A percentile compares a stretch with the other conserved stretches of the same genome.
phyloP scores from a whole-genome alignment of 1,140 invertebrate species.

The Cryptotermes secundus region DNA sequence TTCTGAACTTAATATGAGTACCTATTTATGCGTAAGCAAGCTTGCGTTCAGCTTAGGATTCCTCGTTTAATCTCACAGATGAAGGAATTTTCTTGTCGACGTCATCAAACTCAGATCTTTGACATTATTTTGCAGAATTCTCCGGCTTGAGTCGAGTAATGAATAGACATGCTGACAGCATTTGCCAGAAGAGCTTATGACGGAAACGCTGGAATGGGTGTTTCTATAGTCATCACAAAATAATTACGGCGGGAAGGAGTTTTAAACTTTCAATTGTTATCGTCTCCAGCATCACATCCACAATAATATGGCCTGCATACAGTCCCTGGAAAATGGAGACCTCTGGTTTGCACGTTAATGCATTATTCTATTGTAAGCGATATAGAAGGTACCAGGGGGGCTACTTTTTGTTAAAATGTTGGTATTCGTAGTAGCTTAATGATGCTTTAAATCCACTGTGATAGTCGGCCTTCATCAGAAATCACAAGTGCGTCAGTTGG shows the following conservation, averaged over 20 bases:
- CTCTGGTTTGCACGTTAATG: background rate
- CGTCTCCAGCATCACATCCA: background rate
- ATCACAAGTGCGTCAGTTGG: background rate
- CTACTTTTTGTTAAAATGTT: background rate
- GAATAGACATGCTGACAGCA: background rate
- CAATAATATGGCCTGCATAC: background rate
- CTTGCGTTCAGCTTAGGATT: background rate
- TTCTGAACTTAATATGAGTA: background rate
- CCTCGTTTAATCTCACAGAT: background rate
- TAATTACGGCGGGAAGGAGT: background rate
- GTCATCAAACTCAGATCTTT: background rate
- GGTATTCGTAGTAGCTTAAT: background rate
- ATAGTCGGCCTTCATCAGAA: background rate
- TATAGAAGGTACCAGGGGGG: background rate
- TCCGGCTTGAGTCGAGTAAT: background rate
- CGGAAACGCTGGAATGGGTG: background rate
- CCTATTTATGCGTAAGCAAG: background rate
- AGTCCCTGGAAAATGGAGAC: background rate
- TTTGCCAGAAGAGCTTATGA: conserved; percentile 12
- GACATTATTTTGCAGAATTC: conserved; percentile 6
- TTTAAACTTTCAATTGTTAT: background rate
- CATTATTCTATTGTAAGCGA: background rate
- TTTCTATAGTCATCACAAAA: background rate
- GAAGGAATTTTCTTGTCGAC: conserved; percentile 11
- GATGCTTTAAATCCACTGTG: background rate